Percentiles rank a stretch among this genome's conserved stretches.
These are phyloP conservation scores for Botrylloides violaceus DNA, from an alignment of 23 tunicate species.

Conservation along the genomic window DNA sequence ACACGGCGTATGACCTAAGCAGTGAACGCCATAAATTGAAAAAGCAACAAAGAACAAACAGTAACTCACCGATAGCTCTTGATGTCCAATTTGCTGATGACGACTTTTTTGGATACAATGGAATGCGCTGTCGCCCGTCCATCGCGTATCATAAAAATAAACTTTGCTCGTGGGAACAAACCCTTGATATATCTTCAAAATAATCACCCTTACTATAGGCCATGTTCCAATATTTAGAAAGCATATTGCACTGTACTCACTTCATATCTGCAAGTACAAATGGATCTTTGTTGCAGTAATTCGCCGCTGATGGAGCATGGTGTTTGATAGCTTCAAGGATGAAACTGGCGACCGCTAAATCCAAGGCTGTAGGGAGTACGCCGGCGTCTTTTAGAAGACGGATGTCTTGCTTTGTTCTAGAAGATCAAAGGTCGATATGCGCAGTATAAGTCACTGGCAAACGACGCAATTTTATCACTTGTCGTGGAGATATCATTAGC, in stretches of 20 bases:
- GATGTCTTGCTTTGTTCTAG: too few species aligned
- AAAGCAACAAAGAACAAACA: not conserved
- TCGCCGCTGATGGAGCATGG: constrained; percentile 10
- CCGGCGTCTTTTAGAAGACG: too few species aligned
- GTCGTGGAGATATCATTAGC: too few species aligned
- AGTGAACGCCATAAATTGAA: too few species aligned
- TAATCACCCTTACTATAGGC: not conserved
- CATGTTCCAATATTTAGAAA: not conserved
- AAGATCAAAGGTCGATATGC: too few species aligned
- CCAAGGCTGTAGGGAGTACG: too few species aligned
- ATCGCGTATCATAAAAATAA: constrained; percentile 14
- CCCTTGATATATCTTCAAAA: not conserved
- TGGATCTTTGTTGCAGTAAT: constrained; percentile 41
- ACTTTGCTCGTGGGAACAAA: constrained; percentile 2
- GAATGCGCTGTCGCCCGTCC: constrained; percentile 9
- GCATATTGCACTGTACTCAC: constrained; percentile 5
- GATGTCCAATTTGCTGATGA: not conserved
- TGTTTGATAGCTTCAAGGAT: constrained; percentile 22
- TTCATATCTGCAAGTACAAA: constrained; percentile 3
- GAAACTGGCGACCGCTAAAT: constrained; percentile 19
- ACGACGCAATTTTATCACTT: too few species aligned
- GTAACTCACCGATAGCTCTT: not conserved
- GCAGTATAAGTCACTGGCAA: too few species aligned
- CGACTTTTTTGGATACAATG: not conserved
- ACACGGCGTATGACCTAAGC: too few species aligned